Evolutionary conservation across 92 coral and sea anemone genomes (phyloP).

Genomic region (Bergia puertoricense): DNA sequence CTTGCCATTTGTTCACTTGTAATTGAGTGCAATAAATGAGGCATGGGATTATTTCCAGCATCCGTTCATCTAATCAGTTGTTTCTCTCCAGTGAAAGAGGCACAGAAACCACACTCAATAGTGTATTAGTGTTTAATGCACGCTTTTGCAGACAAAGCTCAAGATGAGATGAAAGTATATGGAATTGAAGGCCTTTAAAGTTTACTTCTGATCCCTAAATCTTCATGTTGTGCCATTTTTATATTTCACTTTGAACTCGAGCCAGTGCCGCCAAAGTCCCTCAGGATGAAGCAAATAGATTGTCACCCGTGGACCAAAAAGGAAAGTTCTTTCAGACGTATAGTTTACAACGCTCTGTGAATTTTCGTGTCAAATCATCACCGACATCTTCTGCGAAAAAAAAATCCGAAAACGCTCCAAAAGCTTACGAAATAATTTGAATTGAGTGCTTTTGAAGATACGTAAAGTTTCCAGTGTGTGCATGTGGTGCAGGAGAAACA

Average conservation of each 20-base stretch:
- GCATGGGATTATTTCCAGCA: conserved; percentile 20
- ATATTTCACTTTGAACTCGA: background rate
- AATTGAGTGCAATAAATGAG: conserved; percentile 35
- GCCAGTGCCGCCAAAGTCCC: background rate
- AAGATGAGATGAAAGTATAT: background rate
- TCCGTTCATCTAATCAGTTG: conserved; percentile 5
- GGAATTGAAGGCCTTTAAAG: background rate
- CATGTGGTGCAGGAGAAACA: no score
- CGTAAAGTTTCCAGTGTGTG: no score
- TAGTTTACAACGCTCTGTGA: background rate
- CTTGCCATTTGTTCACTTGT: conserved; percentile 18
- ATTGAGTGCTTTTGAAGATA: background rate
- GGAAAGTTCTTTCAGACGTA: background rate
- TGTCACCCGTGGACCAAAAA: background rate
- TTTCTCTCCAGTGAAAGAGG: background rate
- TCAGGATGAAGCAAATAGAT: background rate
- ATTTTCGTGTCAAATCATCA: background rate
- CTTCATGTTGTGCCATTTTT: no score
- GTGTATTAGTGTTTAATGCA: background rate
- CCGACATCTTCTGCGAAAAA: background rate
- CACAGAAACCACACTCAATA: background rate
- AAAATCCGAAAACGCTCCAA: background rate
- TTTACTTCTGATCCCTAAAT: no score
- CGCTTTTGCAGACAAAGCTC: background rate
- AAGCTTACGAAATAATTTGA: no score